These are phyloP conservation scores for Drosophila bipectinata DNA, from an alignment of 1,140 invertebrate genomes.

Conservation along the genomic window DNA sequence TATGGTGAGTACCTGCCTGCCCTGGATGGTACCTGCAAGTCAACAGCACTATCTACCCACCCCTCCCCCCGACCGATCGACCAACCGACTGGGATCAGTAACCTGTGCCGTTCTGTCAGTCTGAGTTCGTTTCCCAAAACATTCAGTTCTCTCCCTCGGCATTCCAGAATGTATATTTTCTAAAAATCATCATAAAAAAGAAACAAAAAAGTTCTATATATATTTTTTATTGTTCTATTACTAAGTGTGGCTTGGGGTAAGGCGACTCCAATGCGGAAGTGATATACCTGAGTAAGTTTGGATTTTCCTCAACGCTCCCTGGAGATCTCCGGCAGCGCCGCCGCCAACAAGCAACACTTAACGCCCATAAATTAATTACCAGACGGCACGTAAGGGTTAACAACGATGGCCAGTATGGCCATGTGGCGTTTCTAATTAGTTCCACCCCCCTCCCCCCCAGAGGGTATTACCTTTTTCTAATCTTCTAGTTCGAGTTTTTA, in stretches of 20 bases:
- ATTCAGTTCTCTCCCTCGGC: neutral
- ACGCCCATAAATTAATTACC: constrained; percentile 73
- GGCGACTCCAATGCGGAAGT: constrained; percentile 29
- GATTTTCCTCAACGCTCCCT: constrained; percentile 15
- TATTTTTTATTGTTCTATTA: no score
- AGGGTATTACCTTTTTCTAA: neutral
- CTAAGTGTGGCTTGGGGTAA: neutral
- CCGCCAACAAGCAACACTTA: constrained; percentile 69
- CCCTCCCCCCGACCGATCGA: neutral
- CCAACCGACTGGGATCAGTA: neutral
- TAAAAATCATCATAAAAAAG: constrained; percentile 2
- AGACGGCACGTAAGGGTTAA: constrained; percentile 19
- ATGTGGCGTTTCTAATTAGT: constrained; percentile 36
- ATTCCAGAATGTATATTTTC: constrained; percentile 18
- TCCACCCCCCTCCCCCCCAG: neutral
- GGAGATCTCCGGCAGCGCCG: constrained; percentile 4
- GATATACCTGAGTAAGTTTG: constrained; percentile 42
- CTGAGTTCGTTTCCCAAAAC: constrained; percentile 3
- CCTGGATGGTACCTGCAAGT: constrained; percentile 32
- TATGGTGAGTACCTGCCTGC: constrained; percentile 21
- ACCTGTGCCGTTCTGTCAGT: constrained; percentile 25
- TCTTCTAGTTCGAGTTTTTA: neutral
- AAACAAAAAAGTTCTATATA: neutral
- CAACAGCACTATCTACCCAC: constrained; percentile 28
- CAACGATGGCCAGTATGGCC: neutral